These are phyloP conservation scores for Protophormia terraenovae DNA, from an alignment of 2,888 invertebrate species.

Conservation along the genomic window DNA sequence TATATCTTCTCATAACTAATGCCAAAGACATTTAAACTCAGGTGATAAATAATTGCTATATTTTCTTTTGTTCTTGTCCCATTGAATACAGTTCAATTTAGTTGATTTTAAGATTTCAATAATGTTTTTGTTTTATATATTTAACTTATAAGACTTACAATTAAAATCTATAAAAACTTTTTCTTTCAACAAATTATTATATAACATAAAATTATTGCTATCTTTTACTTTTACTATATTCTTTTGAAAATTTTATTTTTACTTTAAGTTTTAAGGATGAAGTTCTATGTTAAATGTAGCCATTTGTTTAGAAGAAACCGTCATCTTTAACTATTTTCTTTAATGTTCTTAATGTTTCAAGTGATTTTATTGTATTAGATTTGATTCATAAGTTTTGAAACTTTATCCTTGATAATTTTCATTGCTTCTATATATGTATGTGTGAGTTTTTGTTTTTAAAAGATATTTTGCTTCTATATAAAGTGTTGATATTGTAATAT, in stretches of 20 bases:
- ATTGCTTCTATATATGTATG: background rate
- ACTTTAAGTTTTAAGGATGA: background rate
- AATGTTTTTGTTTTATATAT: slow-evolving; percentile 3
- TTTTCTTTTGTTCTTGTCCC: background rate
- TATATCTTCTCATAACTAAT: background rate
- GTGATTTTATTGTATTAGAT: slow-evolving; percentile 37
- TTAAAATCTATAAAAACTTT: background rate
- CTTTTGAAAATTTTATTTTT: background rate
- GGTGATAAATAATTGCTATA: slow-evolving; percentile 60
- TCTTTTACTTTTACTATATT: background rate
- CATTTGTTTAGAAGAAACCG: background rate
- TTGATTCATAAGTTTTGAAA: slow-evolving; percentile 45
- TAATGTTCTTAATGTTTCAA: slow-evolving; percentile 22
- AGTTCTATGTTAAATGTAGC: background rate
- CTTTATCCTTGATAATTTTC: slow-evolving; percentile 51
- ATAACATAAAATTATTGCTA: background rate
- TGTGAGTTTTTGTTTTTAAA: background rate
- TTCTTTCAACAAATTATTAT: background rate
- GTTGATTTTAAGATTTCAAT: background rate
- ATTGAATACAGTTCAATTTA: slow-evolving; percentile 14
- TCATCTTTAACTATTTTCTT: slow-evolving; percentile 17
- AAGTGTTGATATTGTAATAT: slow-evolving; percentile 57
- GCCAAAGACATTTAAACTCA: slow-evolving; percentile 4
- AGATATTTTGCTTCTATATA: background rate
- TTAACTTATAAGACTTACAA: slow-evolving; percentile 7